phyloP scores from a whole-genome alignment of 2,113 vertebrate genomes.

The Hypocryptadius cinnamomeus region DNA sequence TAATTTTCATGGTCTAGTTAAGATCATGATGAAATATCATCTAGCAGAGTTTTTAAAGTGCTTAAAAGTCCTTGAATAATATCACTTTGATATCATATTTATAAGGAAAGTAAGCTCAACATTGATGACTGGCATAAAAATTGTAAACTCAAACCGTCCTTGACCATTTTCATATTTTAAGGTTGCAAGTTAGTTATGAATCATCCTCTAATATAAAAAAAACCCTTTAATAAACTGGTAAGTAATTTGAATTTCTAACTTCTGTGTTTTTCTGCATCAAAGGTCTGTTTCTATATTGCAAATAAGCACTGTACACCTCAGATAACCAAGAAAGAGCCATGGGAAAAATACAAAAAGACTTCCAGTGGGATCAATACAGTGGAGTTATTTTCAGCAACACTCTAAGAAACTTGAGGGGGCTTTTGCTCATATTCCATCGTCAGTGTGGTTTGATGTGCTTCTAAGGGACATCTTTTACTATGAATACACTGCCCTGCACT shows the following conservation, averaged over 20 bases:
- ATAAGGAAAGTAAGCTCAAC: background rate
- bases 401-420: background rate
- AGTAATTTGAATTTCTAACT: background rate
- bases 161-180: background rate
- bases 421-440: background rate
- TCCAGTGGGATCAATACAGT: background rate
- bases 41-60: background rate
- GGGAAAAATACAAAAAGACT: background rate
- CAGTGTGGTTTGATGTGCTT: background rate
- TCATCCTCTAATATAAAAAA: background rate
- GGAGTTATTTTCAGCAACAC: background rate
- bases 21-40: background rate
- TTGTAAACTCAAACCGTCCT: background rate
- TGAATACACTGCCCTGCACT: background rate
- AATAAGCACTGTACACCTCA: background rate
- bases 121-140: background rate
- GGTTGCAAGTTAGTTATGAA: background rate
- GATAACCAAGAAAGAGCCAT: background rate
- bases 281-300: background rate
- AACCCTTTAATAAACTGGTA: background rate
- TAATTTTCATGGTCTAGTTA: background rate
- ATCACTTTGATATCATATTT: background rate
- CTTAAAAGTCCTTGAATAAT: background rate
- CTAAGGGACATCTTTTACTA: background rate
- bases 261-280: background rate